Evolutionary conservation across 2,797 vertebrate genomes (phyloP).

Genomic region (Anguilla marmorata): DNA sequence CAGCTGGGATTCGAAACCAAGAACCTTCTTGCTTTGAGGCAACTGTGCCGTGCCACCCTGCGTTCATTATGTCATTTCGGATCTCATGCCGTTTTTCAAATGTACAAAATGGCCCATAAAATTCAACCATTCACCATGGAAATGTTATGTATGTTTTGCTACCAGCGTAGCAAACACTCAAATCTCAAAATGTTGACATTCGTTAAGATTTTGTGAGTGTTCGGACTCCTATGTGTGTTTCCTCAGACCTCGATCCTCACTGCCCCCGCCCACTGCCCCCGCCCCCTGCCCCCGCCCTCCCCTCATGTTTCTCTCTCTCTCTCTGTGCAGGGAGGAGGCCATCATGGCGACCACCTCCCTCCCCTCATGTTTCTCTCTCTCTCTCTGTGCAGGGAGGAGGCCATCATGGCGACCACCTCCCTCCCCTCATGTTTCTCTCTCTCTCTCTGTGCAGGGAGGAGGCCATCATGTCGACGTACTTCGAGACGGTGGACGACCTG

Average conservation of each 20-base stretch:
- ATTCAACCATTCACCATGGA: not conserved
- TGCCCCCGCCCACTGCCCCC: not conserved
- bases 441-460: slow-evolving; percentile 85
- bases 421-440: slow-evolving; percentile 7
- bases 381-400: slow-evolving; percentile 87
- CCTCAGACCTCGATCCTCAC: not conserved
- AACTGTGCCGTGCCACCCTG: too few relatives aligned
- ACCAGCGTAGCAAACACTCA: not conserved
- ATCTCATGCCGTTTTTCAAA: not conserved
- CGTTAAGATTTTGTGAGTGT: not conserved
- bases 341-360: slow-evolving; percentile 82
- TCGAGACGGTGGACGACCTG: slow-evolving; percentile 93
- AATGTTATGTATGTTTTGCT: not conserved
- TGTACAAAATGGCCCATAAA: not conserved
- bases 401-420: slow-evolving; percentile 85
- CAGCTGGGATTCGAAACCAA: too few relatives aligned
- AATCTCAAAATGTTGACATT: not conserved
- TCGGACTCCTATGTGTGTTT: not conserved
- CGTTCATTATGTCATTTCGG: too few relatives aligned
- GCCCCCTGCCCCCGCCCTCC: too few relatives aligned
- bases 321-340: slow-evolving; percentile 87
- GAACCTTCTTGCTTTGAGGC: too few relatives aligned
- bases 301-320: slow-evolving; percentile 42
- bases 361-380: slow-evolving; percentile 44
- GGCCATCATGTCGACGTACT: slow-evolving; percentile 95